phyloP scores from a whole-genome alignment of 1,140 invertebrate species.

The Neodiprion fabricii region DNA sequence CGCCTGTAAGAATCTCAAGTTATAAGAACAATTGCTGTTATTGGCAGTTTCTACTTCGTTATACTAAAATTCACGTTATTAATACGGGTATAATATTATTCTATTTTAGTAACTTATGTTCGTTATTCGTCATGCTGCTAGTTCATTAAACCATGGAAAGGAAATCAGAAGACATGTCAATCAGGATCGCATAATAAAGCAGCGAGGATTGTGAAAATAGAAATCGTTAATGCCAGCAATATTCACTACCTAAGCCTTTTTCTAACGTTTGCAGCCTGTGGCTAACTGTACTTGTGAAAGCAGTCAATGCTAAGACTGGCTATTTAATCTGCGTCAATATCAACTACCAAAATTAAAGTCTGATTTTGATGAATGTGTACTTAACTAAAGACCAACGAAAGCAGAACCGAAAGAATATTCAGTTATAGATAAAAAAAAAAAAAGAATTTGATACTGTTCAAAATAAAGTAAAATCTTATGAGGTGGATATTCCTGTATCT shows the following conservation, averaged over 20 bases:
- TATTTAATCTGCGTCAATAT: too few species aligned
- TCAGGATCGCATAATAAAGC: constrained; percentile 1
- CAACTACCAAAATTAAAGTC: too few species aligned
- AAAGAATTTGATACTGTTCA: too few species aligned
- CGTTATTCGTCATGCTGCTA: background rate
- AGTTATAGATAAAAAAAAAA: too few species aligned
- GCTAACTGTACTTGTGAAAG: background rate
- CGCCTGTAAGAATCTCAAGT: background rate
- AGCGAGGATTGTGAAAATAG: background rate
- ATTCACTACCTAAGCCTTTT: background rate
- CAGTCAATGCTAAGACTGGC: background rate
- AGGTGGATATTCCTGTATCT: too few species aligned
- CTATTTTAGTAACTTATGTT: background rate
- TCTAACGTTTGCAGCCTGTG: too few species aligned
- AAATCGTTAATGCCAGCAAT: background rate
- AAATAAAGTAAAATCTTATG: too few species aligned
- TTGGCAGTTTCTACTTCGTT: background rate
- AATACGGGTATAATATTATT: background rate
- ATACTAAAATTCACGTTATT: background rate
- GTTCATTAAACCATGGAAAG: background rate
- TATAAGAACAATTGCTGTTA: background rate
- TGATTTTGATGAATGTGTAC: too few species aligned
- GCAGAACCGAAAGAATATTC: too few species aligned
- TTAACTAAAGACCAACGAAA: too few species aligned
- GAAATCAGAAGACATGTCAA: background rate